Conservation (phyloP, 2,113 vertebrate genomes). For the Chascanopsetta lugubris region DNA sequence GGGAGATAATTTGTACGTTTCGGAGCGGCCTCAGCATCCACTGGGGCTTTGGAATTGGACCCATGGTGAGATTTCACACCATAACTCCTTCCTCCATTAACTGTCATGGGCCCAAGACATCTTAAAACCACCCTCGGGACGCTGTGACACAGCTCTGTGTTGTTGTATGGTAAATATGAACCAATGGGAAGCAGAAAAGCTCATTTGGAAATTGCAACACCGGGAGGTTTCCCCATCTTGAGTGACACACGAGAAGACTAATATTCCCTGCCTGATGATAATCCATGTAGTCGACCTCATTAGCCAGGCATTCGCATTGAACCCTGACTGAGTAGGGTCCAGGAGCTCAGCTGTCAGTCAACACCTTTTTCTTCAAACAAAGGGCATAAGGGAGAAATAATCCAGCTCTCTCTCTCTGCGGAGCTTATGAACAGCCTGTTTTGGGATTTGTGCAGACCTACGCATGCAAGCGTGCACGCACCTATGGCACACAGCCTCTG, state of each 20-base stretch:
- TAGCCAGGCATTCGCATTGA: constrained; percentile 81
- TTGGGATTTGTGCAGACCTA: constrained; percentile 57
- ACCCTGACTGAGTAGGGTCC: constrained; percentile 77
- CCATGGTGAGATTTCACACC: constrained; percentile 70
- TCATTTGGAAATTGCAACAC: constrained; percentile 51
- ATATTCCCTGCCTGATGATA: constrained; percentile 81
- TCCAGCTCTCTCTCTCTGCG: constrained; percentile 55
- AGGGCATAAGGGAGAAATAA: constrained; percentile 76
- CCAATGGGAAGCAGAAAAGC: constrained; percentile 62
- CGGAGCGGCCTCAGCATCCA: constrained; percentile 40
- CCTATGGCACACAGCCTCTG: constrained; percentile 20
- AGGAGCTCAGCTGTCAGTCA: constrained; percentile 80
- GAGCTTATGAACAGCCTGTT: constrained; percentile 54
- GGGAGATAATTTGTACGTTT: constrained; percentile 66
- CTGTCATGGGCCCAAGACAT: constrained; percentile 54
- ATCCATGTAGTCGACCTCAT: constrained; percentile 81
- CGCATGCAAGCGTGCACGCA: constrained; percentile 24
- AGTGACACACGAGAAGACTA: constrained; percentile 79
- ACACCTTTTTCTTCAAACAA: constrained; percentile 78
- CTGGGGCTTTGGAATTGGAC: constrained; percentile 55
- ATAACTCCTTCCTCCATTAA: constrained; percentile 72
- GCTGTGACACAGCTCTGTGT: constrained; percentile 59
- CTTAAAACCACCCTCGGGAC: constrained; percentile 67
- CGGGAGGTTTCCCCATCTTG: constrained; percentile 75
- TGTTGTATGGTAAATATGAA: constrained; percentile 74